Evolutionary conservation across 2,113 vertebrate genomes (phyloP), one percentile per base, ranked within the genome.

Genomic region (Emydura subglobosa): DNA sequence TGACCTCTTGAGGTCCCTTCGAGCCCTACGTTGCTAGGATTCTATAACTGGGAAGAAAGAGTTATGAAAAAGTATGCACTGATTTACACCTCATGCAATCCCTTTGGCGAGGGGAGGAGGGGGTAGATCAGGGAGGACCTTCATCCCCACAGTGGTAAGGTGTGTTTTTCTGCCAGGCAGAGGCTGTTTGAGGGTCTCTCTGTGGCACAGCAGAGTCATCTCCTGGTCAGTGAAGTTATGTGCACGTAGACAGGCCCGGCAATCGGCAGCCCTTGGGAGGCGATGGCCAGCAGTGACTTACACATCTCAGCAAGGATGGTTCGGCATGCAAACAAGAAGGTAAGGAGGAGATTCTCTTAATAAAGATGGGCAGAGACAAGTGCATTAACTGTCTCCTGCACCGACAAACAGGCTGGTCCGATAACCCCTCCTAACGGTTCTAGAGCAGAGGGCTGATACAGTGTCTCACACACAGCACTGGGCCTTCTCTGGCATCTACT

Each of bases 81-180:
- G 91, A 93, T 94, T 91, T 16, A 7, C 13, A 31, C 59, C 29
- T 2, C 3, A 10, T 34, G 29, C 59, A 61, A 61, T 61, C 59
- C 13, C 13, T 61, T 17, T 61, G 59, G 34, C 29, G 5, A 1
- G 29, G 29, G 59, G 59, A 6, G 59, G 3, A 10, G 55, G 11
- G 25, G 12, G 59, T 16, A 6, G 59, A 16, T 31, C 27, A 61
- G 82, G 80, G 92, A 16, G n/a, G 80, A 50, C 55, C 83, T 94
- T 87, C 55, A 29, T 22, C 53, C 72, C 82, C 53, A 92, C 92
- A 94, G 51, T 14, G 95, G 68, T 25, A 79, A 44, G 54, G 9
- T 74, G 24, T 96, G 83, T 94, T 96, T 95, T 94, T 86, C 44
- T 80, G 34, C 82, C 57, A 27, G 91, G 87, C 57, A 87, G 95